phyloP scores from a whole-genome alignment of 2,888 invertebrate genomes.

The Rhingia campestris region DNA sequence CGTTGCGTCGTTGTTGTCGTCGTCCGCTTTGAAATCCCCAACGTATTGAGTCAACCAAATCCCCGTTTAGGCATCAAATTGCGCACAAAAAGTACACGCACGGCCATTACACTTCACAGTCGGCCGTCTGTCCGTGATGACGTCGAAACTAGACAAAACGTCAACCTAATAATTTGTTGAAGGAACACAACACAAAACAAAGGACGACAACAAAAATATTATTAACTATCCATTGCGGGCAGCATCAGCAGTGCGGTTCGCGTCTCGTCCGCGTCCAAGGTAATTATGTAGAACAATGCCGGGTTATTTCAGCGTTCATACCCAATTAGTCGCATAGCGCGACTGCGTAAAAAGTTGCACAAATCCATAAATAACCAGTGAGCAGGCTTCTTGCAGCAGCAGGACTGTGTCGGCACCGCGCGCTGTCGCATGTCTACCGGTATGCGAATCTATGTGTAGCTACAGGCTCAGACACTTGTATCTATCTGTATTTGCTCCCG shows the following conservation, averaged over 20 bases:
- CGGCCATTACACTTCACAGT: constrained; percentile 72
- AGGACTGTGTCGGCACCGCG: constrained; percentile 72
- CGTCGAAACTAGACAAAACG: constrained; percentile 74
- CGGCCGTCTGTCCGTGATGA: constrained; percentile 62
- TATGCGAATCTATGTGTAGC: constrained; percentile 70
- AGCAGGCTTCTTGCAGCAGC: constrained; percentile 71
- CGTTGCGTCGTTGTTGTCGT: constrained; percentile 2
- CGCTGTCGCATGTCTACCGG: constrained; percentile 68
- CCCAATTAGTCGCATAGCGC: constrained; percentile 83
- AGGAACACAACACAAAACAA: constrained; percentile 55
- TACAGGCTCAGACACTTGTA: constrained; percentile 75
- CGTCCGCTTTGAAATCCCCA: constrained; percentile 66
- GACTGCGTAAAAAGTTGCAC: constrained; percentile 82
- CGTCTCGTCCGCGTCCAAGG: constrained; percentile 76
- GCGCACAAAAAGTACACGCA: constrained; percentile 69
- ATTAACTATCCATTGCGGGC: constrained; percentile 67
- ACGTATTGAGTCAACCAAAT: constrained; percentile 72
- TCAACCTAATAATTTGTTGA: constrained; percentile 74
- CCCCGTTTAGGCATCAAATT: constrained; percentile 74
- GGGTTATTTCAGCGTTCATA: constrained; percentile 79
- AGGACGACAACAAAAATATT: constrained; percentile 68
- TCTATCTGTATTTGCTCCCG: constrained; percentile 74
- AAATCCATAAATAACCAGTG: constrained; percentile 81
- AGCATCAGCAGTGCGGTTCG: constrained; percentile 46
- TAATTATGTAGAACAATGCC: constrained; percentile 82